Base-by-base conservation (phyloP, 2,888 invertebrate genomes). In the Danaus chrysippus region DNA sequence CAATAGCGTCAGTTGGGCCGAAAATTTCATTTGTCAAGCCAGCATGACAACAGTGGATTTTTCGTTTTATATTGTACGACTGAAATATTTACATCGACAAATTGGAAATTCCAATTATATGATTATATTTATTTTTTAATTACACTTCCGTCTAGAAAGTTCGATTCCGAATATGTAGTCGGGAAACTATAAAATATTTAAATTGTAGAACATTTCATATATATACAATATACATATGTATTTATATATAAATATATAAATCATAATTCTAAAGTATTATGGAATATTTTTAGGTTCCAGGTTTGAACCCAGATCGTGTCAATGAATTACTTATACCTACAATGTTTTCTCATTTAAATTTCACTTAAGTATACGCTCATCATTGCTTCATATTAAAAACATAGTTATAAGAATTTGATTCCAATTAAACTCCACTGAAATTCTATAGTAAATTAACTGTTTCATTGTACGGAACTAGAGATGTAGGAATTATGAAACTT, bases 21-120 rank as follows among this genome's bases (percentile, higher is more conserved):
- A 66, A 76, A 80, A 81, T 81, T 82, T 80, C 80, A 82, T 82
- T 82, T 79, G 74, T 82, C 79, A 82, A 70, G 65, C 62, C 62
- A 61, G 68, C 66, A 61, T 70, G 71, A 69, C 71, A 71, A 63
- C 63, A 70, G 71, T 71, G 67, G 71, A 72, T 68, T 69, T 68
- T 11, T 15, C 49, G 17, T 17, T 49, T 49, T 17, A 49, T 49
- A 17, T 49, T 17, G 13, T 17, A 49, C 15, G 15, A 49, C 49
- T 49, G 49, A 49, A 17, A 49, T 49, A 49, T 49, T 49, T n/a
- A 49, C 17, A 11, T 17, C 15, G 12, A 15, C 17, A 17, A 10
- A 17, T 49, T 15, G 49, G 17, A 49, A 17, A n/a, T 17, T 17
- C 15, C 10, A 10, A 17, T 15, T 10, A 49, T 46, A n/a, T 43